phyloP scores from a whole-genome alignment of 2,888 invertebrate species.

The Andrena hattorfiana region DNA sequence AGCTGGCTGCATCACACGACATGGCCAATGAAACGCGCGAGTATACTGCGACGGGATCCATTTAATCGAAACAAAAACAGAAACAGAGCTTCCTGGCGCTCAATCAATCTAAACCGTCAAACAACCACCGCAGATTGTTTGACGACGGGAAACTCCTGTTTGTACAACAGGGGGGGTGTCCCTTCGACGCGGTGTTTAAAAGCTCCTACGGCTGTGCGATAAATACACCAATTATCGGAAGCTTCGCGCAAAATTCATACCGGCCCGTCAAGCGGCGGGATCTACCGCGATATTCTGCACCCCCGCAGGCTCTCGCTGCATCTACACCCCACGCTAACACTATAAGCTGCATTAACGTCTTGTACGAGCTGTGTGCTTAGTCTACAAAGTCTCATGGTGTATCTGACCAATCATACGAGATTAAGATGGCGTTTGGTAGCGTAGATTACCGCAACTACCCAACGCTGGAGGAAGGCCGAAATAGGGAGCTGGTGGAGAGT shows the following conservation, averaged over 20 bases:
- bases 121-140: neutral
- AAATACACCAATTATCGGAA: constrained; percentile 51
- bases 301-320: no score
- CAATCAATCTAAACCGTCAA: neutral
- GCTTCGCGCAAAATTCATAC: constrained; percentile 36
- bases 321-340: no score
- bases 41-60: neutral
- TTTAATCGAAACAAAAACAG: neutral
- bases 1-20: neutral
- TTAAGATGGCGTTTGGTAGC: neutral
- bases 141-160: constrained; percentile 16
- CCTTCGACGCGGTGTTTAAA: constrained; percentile 22
- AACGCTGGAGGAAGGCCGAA: neutral
- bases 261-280: constrained; percentile 31
- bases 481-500: no score
- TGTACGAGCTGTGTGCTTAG: no score
- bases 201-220: constrained; percentile 36
- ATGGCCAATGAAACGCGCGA: neutral
- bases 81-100: neutral
- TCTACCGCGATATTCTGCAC: no score
- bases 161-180: constrained; percentile 14
- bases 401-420: no score
- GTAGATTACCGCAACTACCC: neutral
- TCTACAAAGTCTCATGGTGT: no score
- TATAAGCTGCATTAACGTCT: no score